phyloP scores from a whole-genome alignment of 2,113 vertebrate genomes.

The Neogobius melanostomus region DNA sequence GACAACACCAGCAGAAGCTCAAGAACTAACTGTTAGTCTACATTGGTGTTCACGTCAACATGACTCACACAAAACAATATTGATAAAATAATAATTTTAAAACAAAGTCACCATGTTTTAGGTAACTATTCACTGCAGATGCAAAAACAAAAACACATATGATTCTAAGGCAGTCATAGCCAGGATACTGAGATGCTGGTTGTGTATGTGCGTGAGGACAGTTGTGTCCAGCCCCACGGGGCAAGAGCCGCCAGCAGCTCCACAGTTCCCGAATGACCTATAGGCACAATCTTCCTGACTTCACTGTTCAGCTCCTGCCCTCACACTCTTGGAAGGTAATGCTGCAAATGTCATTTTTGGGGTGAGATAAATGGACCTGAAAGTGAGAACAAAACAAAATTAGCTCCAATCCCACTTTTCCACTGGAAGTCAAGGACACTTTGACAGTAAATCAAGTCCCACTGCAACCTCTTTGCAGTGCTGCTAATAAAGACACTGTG shows the following conservation, averaged over 20 bases:
- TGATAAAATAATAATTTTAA: no score
- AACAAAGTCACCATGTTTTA: no score
- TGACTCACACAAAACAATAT: no score
- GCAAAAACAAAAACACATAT: no score
- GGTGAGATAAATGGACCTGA: conserved; percentile 60
- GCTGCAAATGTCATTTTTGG: conserved; percentile 71
- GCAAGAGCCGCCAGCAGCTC: conserved; percentile 54
- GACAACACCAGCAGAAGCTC: background rate
- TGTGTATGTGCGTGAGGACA: conserved; percentile 5
- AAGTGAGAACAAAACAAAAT: conserved; percentile 56
- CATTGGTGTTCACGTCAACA: no score
- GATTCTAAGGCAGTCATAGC: no score
- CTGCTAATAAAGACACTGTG: no score
- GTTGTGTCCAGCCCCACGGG: conserved; percentile 25
- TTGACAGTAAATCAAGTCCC: conserved; percentile 33
- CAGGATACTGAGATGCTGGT: no score
- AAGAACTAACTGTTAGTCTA: background rate
- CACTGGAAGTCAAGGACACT: conserved; percentile 27
- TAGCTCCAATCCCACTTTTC: conserved; percentile 37
- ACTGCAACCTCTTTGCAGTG: background rate
- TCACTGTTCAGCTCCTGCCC: conserved; percentile 53
- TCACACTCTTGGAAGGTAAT: conserved; percentile 71
- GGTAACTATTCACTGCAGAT: no score
- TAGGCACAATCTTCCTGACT: conserved; percentile 39
- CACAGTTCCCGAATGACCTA: conserved; percentile 61